phyloP scores from a whole-genome alignment of 2,113 vertebrate species.

The Andinoacara biseriatus region DNA sequence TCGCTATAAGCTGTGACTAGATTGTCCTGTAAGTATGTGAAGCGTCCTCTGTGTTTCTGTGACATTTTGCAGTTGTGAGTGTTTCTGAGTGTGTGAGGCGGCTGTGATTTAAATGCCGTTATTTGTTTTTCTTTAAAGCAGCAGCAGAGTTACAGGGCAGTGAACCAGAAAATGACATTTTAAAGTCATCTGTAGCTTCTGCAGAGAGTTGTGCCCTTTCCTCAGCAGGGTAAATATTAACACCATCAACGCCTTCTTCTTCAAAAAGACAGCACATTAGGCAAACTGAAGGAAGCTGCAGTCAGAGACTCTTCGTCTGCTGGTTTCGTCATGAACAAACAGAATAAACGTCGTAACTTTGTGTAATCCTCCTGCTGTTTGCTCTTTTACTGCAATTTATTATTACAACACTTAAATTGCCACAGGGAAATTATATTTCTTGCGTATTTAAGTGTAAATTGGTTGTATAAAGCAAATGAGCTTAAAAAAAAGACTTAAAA shows the following conservation, averaged over 20 bases:
- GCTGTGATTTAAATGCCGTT: slow-evolving; percentile 74
- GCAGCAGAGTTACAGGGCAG: slow-evolving; percentile 78
- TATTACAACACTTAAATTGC: too few relatives aligned
- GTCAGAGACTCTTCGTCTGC: neutral
- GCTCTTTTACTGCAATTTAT: too few relatives aligned
- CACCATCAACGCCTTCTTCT: slow-evolving; percentile 29
- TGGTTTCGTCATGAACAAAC: neutral
- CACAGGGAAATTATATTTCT: too few relatives aligned
- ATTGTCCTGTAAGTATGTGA: slow-evolving; percentile 25
- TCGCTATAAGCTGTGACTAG: neutral
- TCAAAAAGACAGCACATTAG: slow-evolving; percentile 23
- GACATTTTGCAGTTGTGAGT: slow-evolving; percentile 49
- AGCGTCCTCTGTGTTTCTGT: slow-evolving; percentile 29
- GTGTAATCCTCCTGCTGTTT: neutral
- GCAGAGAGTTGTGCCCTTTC: slow-evolving; percentile 73
- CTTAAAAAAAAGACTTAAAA: too few relatives aligned
- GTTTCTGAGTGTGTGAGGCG: slow-evolving; percentile 36
- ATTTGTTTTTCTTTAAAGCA: slow-evolving; percentile 77
- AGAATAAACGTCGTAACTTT: neutral
- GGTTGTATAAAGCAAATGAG: too few relatives aligned
- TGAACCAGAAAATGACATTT: slow-evolving; percentile 88
- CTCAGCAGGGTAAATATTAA: slow-evolving; percentile 68
- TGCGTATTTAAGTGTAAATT: too few relatives aligned
- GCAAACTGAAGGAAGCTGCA: neutral
- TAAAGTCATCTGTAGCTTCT: slow-evolving; percentile 70